Base-by-base conservation (phyloP, 2,797 vertebrate genomes). In the Melanotaenia pygmaea region DNA sequence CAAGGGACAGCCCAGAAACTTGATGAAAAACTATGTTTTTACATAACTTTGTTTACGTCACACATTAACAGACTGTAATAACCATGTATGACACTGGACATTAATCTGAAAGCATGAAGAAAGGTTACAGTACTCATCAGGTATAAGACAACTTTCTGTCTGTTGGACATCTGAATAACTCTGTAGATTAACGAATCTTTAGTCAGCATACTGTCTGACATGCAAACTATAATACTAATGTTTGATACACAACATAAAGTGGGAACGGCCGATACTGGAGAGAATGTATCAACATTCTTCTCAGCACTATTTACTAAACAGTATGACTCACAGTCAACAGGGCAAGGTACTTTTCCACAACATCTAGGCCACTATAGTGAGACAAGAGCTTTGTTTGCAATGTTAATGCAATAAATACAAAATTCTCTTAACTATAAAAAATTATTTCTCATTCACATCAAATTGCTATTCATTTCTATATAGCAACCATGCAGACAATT, bases 221-320 rank as follows among this genome's bases (percentile, higher is more conserved):
- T 61, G 26, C 40, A 64, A 58, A 67, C 53, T 47, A 65, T 69
- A 75, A 84, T 56, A 80, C 74, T 56, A 71, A 77, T 73, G 47
- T 72, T 14, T 35, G 63, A 69, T 5, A 13, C 58, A 71, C 37
- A 75, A 54, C 69, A 71, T 59, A 63, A 37, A 62, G 63, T 28
- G 57, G 3, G 53, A 57, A 72, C 60, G 70, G 54, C 11, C 64
- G 37, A 40, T 16, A 64, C 9, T 12, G 16, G 32, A 80, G 40
- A 40, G 12, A 81, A 79, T 54, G 54, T 28, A 66, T 75, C 20
- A 62, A 67, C n/a, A 71, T 63, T 47, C 28, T 62, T 73, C 81
- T 76, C 32, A 66, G 18, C 50, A 59, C 47, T 71, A 79, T 89
- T 88, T 87, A 86, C 74, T 68, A 81, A 90, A 89, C 83, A 87